Conservation (phyloP, 92 coral and sea anemone species). For the Desmophyllum pertusum region DNA sequence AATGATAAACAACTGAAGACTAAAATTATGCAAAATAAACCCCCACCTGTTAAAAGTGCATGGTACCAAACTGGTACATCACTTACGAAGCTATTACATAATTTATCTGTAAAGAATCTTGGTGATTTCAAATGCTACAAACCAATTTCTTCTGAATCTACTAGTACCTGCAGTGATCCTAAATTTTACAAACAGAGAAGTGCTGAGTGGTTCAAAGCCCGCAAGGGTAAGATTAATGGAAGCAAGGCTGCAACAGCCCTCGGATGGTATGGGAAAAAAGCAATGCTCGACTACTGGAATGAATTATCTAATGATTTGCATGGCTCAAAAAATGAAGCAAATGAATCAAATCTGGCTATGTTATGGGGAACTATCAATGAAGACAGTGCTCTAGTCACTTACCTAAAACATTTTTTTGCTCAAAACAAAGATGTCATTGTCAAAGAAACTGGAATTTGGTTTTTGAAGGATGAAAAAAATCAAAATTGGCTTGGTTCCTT, state of each 20-base stretch:
- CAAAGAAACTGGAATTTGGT: conserved; percentile 47
- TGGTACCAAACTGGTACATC: conserved; percentile 10
- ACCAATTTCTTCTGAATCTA: conserved; percentile 10
- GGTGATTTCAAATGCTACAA: conserved; percentile 23
- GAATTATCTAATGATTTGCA: neutral
- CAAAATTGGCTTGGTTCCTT: too few species aligned
- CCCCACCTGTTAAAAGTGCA: neutral
- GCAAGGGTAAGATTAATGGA: conserved; percentile 51
- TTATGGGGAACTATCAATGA: conserved; percentile 61
- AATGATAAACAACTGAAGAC: neutral
- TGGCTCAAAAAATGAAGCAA: conserved; percentile 1
- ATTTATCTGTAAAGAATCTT: conserved; percentile 5
- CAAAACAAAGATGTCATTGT: neutral
- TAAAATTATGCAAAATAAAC: conserved; percentile 11
- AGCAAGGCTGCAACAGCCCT: conserved; percentile 53
- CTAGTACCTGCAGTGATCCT: conserved; percentile 17
- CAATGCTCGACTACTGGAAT: conserved; percentile 39
- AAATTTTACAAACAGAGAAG: conserved; percentile 38
- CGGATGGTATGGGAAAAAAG: conserved; percentile 39
- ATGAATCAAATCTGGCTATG: conserved; percentile 39
- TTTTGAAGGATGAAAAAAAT: too few species aligned
- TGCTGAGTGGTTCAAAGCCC: conserved; percentile 39
- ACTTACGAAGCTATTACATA: conserved; percentile 14
- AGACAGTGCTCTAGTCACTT: conserved; percentile 36
- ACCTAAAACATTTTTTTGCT: conserved; percentile 5